These are phyloP conservation scores for Eristalinus sepulchralis DNA, from an alignment of 2,888 invertebrate species.

Conservation along the genomic window DNA sequence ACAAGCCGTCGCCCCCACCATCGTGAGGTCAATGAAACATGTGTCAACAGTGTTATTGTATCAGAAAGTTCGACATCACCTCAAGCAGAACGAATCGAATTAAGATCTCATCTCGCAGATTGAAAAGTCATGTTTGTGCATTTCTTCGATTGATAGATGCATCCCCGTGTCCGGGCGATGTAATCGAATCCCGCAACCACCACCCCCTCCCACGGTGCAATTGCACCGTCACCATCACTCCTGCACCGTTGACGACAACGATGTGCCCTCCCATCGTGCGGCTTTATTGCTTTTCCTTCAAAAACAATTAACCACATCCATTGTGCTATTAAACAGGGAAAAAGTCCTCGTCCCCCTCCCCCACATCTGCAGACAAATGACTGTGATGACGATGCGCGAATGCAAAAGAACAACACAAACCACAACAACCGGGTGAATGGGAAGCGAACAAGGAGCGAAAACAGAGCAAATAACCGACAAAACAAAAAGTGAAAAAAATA, in stretches of 20 bases:
- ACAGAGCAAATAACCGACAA: neutral
- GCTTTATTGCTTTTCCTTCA: constrained; percentile 65
- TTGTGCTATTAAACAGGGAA: constrained; percentile 52
- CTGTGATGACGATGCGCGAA: constrained; percentile 1
- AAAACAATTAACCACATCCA: constrained; percentile 70
- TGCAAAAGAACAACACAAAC: constrained; percentile 48
- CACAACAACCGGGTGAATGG: constrained; percentile 16
- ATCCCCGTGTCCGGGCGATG: constrained; percentile 16
- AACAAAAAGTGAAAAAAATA: constrained; percentile 29
- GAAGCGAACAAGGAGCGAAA: neutral
- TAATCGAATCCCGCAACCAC: constrained; percentile 43
- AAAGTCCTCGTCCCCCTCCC: neutral
- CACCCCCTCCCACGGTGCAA: neutral
- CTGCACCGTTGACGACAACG: neutral
- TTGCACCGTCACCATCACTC: neutral
- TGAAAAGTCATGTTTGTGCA: constrained; percentile 32
- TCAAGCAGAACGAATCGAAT: constrained; percentile 7
- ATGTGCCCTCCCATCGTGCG: constrained; percentile 35
- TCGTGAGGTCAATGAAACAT: neutral
- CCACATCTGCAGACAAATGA: neutral
- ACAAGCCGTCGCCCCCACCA: neutral
- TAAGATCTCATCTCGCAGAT: constrained; percentile 29
- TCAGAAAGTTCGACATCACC: neutral
- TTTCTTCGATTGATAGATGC: constrained; percentile 23
- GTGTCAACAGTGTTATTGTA: neutral